Conservation (phyloP, 2,888 invertebrate species). For the Chelonus formosanus region DNA sequence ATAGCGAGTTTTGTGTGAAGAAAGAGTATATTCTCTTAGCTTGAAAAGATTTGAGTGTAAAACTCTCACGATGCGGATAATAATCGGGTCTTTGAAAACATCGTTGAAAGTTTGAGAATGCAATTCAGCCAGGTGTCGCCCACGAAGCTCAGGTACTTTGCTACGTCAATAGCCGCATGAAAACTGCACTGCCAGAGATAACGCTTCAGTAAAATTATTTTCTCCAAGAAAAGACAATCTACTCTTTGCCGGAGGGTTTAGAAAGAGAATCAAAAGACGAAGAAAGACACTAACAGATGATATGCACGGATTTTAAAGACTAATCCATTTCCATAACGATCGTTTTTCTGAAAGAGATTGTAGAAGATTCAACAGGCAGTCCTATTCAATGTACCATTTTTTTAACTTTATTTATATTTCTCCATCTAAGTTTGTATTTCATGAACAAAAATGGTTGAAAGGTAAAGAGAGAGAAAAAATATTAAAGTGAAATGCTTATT, state of each 20-base stretch:
- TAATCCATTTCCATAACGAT: conserved; percentile 6
- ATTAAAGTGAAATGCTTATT: background rate
- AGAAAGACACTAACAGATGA: conserved; percentile 1
- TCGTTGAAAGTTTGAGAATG: conserved; percentile 24
- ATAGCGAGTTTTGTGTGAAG: too few species aligned
- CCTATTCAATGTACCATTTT: background rate
- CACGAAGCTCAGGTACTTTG: conserved; percentile 6
- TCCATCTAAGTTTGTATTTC: background rate
- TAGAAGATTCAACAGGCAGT: conserved; percentile 10
- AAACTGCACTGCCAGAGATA: conserved; percentile 23
- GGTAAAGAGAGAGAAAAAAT: conserved; percentile 14
- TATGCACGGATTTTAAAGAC: conserved; percentile 8
- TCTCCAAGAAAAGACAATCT: conserved; percentile 25
- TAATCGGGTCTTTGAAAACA: conserved; percentile 29
- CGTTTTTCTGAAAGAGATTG: too few species aligned
- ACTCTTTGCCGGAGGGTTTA: conserved; percentile 12
- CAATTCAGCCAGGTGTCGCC: conserved; percentile 29
- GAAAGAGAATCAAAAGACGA: conserved; percentile 9
- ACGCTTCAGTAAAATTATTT: conserved; percentile 24
- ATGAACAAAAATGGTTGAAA: conserved; percentile 2
- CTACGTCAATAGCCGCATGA: conserved; percentile 20
- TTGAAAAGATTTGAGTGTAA: background rate
- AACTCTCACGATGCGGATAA: conserved; percentile 14
- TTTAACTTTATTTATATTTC: background rate
- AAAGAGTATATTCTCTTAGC: conserved; percentile 3